A percentile compares a stretch with the other conserved stretches of the same genome.
These are phyloP conservation scores for Drosophila gunungcola DNA, from an alignment of 1,140 invertebrate genomes.

Conservation along the genomic window DNA sequence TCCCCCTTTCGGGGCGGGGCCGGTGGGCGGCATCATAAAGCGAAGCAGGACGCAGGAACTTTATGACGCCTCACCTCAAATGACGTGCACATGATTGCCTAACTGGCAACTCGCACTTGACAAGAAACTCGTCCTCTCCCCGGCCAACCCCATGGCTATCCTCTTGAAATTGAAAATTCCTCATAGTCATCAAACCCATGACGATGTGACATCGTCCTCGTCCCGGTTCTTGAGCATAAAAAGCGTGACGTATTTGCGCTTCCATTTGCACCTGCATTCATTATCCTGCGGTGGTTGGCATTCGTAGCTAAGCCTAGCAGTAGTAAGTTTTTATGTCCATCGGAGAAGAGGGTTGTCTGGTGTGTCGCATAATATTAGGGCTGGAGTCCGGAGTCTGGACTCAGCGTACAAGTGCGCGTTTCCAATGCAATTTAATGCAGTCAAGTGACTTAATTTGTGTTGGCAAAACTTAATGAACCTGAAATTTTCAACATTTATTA, in stretches of 20 bases:
- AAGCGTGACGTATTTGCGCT: slow-evolving; percentile 79
- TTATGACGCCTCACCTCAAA: slow-evolving; percentile 79
- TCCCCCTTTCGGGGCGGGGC: slow-evolving; percentile 8
- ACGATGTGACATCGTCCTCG: slow-evolving; percentile 40
- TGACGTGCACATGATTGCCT: slow-evolving; percentile 65
- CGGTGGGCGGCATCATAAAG: slow-evolving; percentile 61
- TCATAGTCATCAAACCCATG: slow-evolving; percentile 66
- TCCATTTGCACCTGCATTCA: slow-evolving; percentile 81
- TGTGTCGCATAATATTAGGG: slow-evolving; percentile 6
- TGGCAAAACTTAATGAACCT: slow-evolving; percentile 84
- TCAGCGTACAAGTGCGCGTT: slow-evolving; percentile 70
- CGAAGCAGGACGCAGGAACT: slow-evolving; percentile 44
- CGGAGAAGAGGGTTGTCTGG: slow-evolving; percentile 18
- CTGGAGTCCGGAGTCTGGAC: slow-evolving; percentile 1
- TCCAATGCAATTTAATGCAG: slow-evolving; percentile 77
- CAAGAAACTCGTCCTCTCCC: slow-evolving; percentile 29
- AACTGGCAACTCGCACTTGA: slow-evolving; percentile 59
- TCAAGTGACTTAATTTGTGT: slow-evolving; percentile 82
- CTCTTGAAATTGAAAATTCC: slow-evolving; percentile 79
- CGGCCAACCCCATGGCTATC: slow-evolving; percentile 16
- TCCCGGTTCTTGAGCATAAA: slow-evolving; percentile 51
- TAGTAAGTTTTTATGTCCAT: slow-evolving; percentile 69
- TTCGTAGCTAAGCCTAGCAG: slow-evolving; percentile 72
- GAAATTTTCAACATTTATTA: slow-evolving; percentile 79
- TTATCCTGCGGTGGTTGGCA: slow-evolving; percentile 67